Base-by-base conservation (phyloP, 2,113 vertebrate species). In the Poecile atricapillus region DNA sequence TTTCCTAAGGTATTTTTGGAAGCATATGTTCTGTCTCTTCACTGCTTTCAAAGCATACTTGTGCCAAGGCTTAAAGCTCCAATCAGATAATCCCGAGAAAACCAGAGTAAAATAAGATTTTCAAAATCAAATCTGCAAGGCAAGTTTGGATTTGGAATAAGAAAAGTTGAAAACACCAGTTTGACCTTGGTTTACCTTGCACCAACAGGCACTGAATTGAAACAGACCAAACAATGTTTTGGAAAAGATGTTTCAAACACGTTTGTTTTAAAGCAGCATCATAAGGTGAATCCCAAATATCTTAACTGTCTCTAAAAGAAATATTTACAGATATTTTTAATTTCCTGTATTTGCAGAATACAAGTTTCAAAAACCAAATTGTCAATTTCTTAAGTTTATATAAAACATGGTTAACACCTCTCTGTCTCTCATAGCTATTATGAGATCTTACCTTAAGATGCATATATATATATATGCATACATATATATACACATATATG, bases 1-100 rank as follows among this genome's bases (percentile, higher is more conserved):
- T 73, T 91, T 96, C 77, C 70, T 94, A 90, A 90, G 68, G 93
- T 96, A 96, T 96, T 96, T 96, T 96, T 95, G 95, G 92, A 95
- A 97, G n/a, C 85, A 78, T 94, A 92, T 96, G 92, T 90, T 93
- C 76, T 41, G 75, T 71, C 60, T 95, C 68, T 88, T 95, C 85
- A 53, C 39, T 92, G 47, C 69, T 97, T 15, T 81, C 71, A 90
- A 47, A 80, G 41, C 44, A 47, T 67, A 71, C 91, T 86, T 83
- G 85, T 95, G 80, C 88, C 87, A 96, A 91, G 60, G 39, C 75
- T 85, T 92, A 88, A 88, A 85, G 85, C 20, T 70, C 64, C 63
- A 89, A 64, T 83, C 71, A 88, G 24, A 88, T 59, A 80, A 95
- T 88, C 55, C 37, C n/a, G 49, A 77, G 68, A 93, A 95, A 94